A percentile compares a stretch with the other conserved stretches of the same genome.
Conservation (phyloP, 2,888 invertebrate species). For the Agrilus cyanescens region DNA sequence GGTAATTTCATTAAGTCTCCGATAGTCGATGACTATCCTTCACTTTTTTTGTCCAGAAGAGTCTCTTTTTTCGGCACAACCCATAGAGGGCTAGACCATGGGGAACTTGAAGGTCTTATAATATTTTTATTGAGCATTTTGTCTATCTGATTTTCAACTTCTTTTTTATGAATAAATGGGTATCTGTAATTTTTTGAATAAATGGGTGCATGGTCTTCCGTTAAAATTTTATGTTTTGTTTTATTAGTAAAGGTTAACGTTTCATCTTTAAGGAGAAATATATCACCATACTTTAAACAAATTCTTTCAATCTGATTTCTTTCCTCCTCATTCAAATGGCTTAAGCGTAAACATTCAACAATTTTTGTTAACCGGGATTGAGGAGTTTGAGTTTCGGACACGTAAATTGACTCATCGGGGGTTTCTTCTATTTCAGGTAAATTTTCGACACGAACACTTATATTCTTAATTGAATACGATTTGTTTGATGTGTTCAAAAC, state of each 20-base stretch:
- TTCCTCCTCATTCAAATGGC: constrained; percentile 15
- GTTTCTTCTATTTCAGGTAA: too few relatives aligned
- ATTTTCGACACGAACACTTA: too few relatives aligned
- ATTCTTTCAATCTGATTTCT: constrained; percentile 7
- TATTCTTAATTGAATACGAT: too few relatives aligned
- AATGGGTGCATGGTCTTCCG: constrained; percentile 12
- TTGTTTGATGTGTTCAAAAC: too few relatives aligned
- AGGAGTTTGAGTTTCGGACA: too few relatives aligned
- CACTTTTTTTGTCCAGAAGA: constrained; percentile 17
- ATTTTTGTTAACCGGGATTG: too few relatives aligned
- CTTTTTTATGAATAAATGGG: constrained; percentile 18
- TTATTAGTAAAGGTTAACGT: constrained; percentile 14
- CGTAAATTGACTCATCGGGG: too few relatives aligned
- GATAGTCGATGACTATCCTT: too few relatives aligned
- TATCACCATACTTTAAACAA: constrained; percentile 9
- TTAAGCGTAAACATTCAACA: too few relatives aligned
- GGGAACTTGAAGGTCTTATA: constrained; percentile 14
- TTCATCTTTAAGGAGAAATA: constrained; percentile 11
- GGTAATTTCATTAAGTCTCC: too few relatives aligned
- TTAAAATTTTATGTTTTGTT: constrained; percentile 17
- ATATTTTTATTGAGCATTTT: constrained; percentile 16
- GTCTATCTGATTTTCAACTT: constrained; percentile 15
- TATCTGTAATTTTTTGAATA: constrained; percentile 18
- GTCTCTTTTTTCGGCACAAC: constrained; percentile 20
- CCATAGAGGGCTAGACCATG: constrained; percentile 17